Evolutionary conservation across 1,140 invertebrate genomes (phyloP), one percentile per base, ranked within the genome.

Genomic region (Aphis gossypii): DNA sequence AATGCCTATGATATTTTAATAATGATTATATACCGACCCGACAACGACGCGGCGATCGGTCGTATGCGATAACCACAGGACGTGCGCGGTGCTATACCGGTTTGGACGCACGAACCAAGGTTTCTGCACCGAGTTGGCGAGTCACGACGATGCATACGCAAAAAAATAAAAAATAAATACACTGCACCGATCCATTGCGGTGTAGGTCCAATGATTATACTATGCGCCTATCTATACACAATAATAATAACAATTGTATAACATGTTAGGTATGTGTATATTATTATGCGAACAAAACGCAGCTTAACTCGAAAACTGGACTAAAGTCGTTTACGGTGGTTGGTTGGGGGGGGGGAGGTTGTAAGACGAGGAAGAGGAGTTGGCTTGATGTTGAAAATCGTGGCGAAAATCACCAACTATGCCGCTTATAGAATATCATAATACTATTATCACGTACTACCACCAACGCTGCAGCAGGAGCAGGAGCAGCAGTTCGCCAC

Each of bases 61-160:
- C 88, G 48, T 3, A 91, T 44, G 44, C 60, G 90, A 82, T 82
- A 82, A 91, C 41, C 7, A 54, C 56, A 11, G 11, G 0, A 9
- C 8, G 20, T 4, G 11, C 46, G 46, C 38, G 90, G 54, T 76
- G n/a, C 90, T 30, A 91, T 91, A 91, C 90, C 90, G 41, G 90
- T 91, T 91, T 89, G 25, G 60, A 9, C 60, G 90, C 90, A 91
- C 90, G 90, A 91, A 76, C 41, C 54, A 82, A 91, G 90, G 90
- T 91, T 76, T 18, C 56, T 35, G 87, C 87, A 89, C 87, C 87
- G 87, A 89, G 87, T 89, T 18, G 25, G 25, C 90, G 30, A 60
- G 56, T 76, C 90, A 76, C 56, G 56, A 91, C 46, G n/a, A 46
- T 23, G 30, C 56, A 8, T 4, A 8, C 56, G 30, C 14, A n/a